These are phyloP conservation scores for Aphelinus certus DNA, from an alignment of 1,140 invertebrate genomes.

Conservation along the genomic window DNA sequence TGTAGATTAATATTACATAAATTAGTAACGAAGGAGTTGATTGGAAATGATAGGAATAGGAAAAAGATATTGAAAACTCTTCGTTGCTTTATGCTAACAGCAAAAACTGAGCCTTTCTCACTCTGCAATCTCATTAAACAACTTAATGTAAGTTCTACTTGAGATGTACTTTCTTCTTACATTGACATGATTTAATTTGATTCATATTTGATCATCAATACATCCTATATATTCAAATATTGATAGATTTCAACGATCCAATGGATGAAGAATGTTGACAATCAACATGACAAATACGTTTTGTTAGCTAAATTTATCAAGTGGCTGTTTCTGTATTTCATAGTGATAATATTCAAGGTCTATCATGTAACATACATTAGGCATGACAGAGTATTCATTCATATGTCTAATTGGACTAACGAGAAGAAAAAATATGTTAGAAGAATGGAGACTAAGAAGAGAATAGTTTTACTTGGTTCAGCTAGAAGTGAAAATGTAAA, in stretches of 20 bases:
- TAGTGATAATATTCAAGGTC: not conserved
- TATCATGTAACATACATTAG: slow-evolving; percentile 22
- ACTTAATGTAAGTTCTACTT: slow-evolving; percentile 13
- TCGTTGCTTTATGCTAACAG: slow-evolving; percentile 9
- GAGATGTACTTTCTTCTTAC: not conserved
- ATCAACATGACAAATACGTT: slow-evolving; percentile 6
- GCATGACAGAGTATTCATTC: slow-evolving; percentile 12
- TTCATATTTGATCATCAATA: not conserved
- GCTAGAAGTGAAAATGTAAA: not conserved
- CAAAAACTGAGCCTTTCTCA: slow-evolving; percentile 16
- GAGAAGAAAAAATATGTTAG: slow-evolving; percentile 14
- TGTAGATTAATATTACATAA: slow-evolving; percentile 13
- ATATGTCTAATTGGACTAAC: slow-evolving; percentile 10
- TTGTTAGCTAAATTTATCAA: slow-evolving; percentile 19
- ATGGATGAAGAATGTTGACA: not conserved
- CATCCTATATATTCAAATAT: not conserved
- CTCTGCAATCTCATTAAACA: slow-evolving; percentile 5
- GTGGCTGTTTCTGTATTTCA: slow-evolving; percentile 30
- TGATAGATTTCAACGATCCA: slow-evolving; percentile 21
- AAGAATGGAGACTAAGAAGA: slow-evolving; percentile 7
- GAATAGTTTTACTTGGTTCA: not conserved
- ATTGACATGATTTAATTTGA: not conserved
- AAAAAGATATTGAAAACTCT: slow-evolving; percentile 30
- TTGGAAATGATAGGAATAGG: slow-evolving; percentile 21
- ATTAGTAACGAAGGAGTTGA: slow-evolving; percentile 6